These are phyloP conservation scores for Drosophila putrida DNA, from an alignment of 2,888 invertebrate species.

Conservation along the genomic window DNA sequence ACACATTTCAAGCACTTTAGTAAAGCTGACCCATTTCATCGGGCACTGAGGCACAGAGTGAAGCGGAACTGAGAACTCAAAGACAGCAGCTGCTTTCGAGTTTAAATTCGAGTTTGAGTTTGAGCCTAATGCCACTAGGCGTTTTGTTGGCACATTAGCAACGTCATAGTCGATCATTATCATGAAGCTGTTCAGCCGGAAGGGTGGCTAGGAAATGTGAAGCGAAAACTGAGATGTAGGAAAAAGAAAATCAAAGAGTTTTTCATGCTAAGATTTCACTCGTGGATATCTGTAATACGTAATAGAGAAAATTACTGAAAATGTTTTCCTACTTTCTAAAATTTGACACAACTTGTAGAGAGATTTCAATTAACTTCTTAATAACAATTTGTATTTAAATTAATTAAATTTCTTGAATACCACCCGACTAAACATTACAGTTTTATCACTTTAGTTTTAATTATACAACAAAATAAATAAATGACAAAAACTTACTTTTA, in stretches of 20 bases:
- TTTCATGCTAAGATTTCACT: conserved; percentile 31
- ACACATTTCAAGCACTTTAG: conserved; percentile 69
- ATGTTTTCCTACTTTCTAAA: conserved; percentile 52
- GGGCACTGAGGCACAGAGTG: conserved; percentile 22
- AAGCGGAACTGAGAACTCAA: conserved; percentile 35
- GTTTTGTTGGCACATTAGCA: conserved; percentile 63
- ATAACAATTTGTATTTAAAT: conserved; percentile 7
- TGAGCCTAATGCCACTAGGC: conserved; percentile 44
- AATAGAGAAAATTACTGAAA: conserved; percentile 38
- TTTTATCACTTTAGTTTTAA: no score
- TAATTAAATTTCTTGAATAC: no score
- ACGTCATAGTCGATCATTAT: conserved; percentile 48
- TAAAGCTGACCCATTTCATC: conserved; percentile 77
- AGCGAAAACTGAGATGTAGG: conserved; percentile 2
- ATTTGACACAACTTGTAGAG: conserved; percentile 7
- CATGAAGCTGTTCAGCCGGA: conserved; percentile 46
- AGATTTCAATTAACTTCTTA: conserved; percentile 10
- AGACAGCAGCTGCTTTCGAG: conserved; percentile 12
- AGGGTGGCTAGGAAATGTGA: conserved; percentile 41
- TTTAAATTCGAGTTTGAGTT: conserved; percentile 20
- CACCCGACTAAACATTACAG: no score
- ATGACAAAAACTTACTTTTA: conserved; percentile 56
- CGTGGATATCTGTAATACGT: conserved; percentile 22
- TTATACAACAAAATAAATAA: no score
- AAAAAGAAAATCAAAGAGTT: conserved; percentile 20